Base-by-base conservation (phyloP, 2,113 vertebrate species). In the Thalassarche chlororhynchos region DNA sequence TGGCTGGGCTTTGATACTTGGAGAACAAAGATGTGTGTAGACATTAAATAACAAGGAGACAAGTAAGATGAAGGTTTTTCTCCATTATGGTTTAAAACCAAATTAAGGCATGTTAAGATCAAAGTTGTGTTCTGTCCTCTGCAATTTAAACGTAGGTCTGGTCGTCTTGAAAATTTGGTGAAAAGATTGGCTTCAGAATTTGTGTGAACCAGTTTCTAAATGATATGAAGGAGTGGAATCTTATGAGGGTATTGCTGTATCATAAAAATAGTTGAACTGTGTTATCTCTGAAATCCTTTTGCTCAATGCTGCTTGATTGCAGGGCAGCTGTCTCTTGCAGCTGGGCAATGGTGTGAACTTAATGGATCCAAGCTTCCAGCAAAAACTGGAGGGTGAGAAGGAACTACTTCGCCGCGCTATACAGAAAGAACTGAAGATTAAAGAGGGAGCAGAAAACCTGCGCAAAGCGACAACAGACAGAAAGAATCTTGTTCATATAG, bases 371-470 rank as follows among this genome's bases (percentile, higher is more conserved):
- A 60, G 95, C 24, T 98, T 99, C 94, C 99, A 99, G 97, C 99
- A 99, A 97, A 97, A 98, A 17, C 98, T 99, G 97, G 98, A 99
- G 46, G 99, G 98, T 69, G 98, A 99, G 96, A 99, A 99, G 17
- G 99, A 99, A 66, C 95, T 97, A 42, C 98, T 99, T 89, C 99
- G 99, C 31, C 95, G 98, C 38, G 99, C 99, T 96, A 99, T 99
- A 97, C 99, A 99, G 89, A 99, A 99, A 86, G 99, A 99, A 88
- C 97, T 99, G 93, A 99, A 99, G 96, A 99, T 99, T 94, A 99
- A 99, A 97, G 99, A 99, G 95, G 99, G 99, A 0, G 98, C 99
- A 1, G 99, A 99, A 95, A 99, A 99, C 86, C 95, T 99, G 88
- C 99, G 99, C 42, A 98, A 99, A 21, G 99, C 98, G 2, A 99